Conservation (phyloP, 2,113 vertebrate genomes). For the Fregata magnificens region DNA sequence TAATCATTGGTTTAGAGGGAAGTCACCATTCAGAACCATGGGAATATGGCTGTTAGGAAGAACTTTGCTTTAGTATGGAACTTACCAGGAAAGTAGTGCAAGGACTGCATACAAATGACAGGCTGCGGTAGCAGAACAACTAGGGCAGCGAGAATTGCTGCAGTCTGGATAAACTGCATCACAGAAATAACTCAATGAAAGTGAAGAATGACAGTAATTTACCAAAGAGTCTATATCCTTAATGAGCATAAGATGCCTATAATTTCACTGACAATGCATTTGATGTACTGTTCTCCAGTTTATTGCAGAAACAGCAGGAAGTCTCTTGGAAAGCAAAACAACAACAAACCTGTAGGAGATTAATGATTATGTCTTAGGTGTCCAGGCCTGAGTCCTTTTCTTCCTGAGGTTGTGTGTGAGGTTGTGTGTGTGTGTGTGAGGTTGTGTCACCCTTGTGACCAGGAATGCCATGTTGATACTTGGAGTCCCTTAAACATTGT, state of each 20-base stretch:
- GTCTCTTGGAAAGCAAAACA: not conserved
- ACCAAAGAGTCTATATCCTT: constrained; percentile 4
- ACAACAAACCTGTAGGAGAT: not conserved
- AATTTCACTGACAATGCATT: constrained; percentile 20
- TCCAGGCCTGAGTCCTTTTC: not conserved
- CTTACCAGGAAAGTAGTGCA: not conserved
- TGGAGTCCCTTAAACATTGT: not conserved
- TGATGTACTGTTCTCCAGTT: not conserved
- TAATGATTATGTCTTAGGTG: not conserved
- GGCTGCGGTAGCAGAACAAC: not conserved
- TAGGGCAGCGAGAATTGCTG: not conserved
- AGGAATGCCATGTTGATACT: not conserved
- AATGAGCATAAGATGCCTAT: constrained; percentile 12
- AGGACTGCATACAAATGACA: not conserved
- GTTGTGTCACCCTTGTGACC: not conserved
- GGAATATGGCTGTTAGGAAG: not conserved
- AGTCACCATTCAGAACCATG: not conserved
- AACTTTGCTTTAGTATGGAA: not conserved
- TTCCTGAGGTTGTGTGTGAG: not conserved
- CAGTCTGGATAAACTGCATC: not conserved
- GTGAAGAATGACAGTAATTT: constrained; percentile 52
- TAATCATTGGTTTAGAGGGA: not conserved
- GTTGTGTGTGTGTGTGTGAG: no score
- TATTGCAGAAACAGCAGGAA: constrained; percentile 11
- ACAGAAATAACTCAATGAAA: constrained; percentile 16